These are phyloP conservation scores for Polymixis flavicincta DNA, from an alignment of 2,888 invertebrate species.

Conservation along the genomic window DNA sequence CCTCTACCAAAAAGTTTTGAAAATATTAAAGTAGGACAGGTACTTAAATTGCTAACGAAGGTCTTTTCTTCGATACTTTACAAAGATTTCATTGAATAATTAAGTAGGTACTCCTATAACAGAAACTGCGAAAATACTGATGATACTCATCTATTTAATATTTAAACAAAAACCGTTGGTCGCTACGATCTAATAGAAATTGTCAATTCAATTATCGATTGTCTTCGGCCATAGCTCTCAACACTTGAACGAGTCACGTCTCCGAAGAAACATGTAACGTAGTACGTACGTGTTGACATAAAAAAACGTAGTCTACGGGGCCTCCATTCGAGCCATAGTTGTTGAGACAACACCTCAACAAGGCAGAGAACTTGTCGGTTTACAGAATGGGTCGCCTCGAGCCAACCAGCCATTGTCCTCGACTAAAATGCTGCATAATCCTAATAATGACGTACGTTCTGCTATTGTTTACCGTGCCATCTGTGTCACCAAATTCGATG, in stretches of 20 bases:
- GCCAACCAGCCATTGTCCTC: constrained; percentile 70
- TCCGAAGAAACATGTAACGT: constrained; percentile 14
- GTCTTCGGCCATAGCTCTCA: constrained; percentile 19
- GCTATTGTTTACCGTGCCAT: constrained; percentile 75
- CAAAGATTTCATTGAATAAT: too few species aligned
- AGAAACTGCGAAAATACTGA: background rate
- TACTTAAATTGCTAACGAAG: too few species aligned
- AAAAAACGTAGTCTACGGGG: constrained; percentile 16
- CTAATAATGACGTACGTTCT: constrained; percentile 71
- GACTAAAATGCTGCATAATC: constrained; percentile 67
- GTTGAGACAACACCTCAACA: constrained; percentile 35
- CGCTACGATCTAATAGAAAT: constrained; percentile 19
- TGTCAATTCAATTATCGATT: constrained; percentile 42
- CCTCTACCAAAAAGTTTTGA: background rate
- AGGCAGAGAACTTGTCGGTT: constrained; percentile 28
- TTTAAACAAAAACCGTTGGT: background rate
- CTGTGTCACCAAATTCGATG: constrained; percentile 74
- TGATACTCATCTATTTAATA: background rate
- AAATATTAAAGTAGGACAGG: too few species aligned
- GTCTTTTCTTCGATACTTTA: too few species aligned
- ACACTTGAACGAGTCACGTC: constrained; percentile 19
- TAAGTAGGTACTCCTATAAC: too few species aligned
- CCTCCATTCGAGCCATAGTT: constrained; percentile 23
- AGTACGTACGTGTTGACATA: constrained; percentile 21
- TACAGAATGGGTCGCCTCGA: constrained; percentile 52